These are phyloP conservation scores for Muscidifurax raptorellus DNA, from an alignment of 1,140 invertebrate genomes.

Conservation along the genomic window DNA sequence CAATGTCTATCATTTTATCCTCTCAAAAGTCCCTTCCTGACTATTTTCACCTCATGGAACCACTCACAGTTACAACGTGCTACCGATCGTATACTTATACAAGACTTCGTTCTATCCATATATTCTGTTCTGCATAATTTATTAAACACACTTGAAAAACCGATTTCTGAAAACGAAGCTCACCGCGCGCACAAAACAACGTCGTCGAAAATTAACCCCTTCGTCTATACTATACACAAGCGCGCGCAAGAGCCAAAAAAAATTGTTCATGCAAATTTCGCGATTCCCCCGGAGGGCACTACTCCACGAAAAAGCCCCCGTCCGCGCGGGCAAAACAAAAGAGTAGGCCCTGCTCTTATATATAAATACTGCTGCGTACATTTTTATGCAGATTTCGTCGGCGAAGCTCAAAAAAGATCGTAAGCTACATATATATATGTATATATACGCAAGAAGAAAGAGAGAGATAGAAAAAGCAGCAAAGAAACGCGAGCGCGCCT, in stretches of 20 bases:
- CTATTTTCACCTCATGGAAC: too few species aligned
- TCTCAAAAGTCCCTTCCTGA: too few species aligned
- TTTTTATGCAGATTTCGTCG: slow-evolving; percentile 42
- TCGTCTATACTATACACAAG: too few species aligned
- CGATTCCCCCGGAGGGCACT: background rate
- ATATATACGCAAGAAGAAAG: background rate
- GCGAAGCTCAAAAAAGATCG: background rate
- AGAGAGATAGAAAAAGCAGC: slow-evolving; percentile 5
- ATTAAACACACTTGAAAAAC: too few species aligned
- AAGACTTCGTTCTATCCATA: too few species aligned
- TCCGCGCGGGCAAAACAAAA: background rate
- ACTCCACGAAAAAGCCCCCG: background rate
- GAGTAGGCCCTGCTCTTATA: background rate
- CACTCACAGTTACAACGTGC: too few species aligned
- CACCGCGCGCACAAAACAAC: too few species aligned
- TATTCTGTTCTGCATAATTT: too few species aligned
- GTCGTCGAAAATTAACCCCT: too few species aligned
- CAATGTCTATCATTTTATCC: too few species aligned
- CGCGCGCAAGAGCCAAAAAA: background rate
- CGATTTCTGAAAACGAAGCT: too few species aligned
- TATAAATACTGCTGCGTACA: slow-evolving; percentile 24
- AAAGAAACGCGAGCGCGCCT: slow-evolving; percentile 56
- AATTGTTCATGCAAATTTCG: slow-evolving; percentile 34
- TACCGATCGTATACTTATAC: too few species aligned
- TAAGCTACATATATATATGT: background rate